Base-by-base conservation (phyloP, 2,113 vertebrate genomes). In the Mesembrinibis cayennensis region DNA sequence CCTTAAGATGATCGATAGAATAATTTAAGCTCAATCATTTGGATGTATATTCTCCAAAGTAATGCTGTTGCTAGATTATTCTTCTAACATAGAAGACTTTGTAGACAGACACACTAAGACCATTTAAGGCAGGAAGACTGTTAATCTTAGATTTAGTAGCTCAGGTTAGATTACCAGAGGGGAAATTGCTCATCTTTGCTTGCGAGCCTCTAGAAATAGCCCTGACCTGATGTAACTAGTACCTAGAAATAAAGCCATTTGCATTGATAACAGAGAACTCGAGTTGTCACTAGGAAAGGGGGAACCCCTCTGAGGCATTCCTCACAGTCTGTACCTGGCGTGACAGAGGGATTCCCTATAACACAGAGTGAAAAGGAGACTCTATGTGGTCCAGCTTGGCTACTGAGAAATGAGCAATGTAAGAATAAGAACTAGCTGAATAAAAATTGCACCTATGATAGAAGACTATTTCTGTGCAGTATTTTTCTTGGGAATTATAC, bases 201-300 rank as follows among this genome's bases (percentile, higher is more conserved):
- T 82, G 72, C 78, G 42, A 82, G 47, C 23, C 27, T 89, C 93
- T 94, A 93, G 88, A 95, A 97, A 95, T 96, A 97, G 67, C 52
- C 40, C 25, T 30, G 61, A 87, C 52, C 71, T 93, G 81, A 94
- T 90, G 59, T 72, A 94, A 94, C 23, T 13, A 29, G 40, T 63
- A 59, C 29, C 95, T 97, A 94, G 93, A 97, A 97, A 94, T 94
- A 96, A 93, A 96, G 14, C n/a, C 2, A 2, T 79, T 93, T 92
- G 36, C 83, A 66, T 1, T 87, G 58, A 62, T 27, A 91, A 53
- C 40, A 71, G 42, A 38, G 49, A 95, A 95, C 89, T 38, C 0
- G 5, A 44, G n/a, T 30, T 83, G 70, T 42, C 19, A 2, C 40
- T 42, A 22, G 42, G 49, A 91, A 90, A 65, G 30, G 7, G 72